Evolutionary conservation across 2,113 vertebrate species (phyloP), one percentile per base, ranked within the genome.

Genomic region (Petrocephalus microphthalmus): DNA sequence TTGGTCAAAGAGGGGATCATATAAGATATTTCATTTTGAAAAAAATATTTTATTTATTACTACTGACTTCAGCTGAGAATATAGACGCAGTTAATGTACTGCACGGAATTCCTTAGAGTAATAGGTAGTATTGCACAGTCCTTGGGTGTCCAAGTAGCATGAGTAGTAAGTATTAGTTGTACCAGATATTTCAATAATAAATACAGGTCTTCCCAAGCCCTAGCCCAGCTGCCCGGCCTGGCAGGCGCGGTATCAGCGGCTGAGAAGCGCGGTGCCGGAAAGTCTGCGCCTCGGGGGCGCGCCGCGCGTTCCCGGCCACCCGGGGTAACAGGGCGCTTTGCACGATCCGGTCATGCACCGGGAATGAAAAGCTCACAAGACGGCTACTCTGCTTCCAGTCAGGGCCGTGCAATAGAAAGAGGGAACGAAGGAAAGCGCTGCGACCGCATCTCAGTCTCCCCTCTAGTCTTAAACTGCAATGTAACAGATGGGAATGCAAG

Each of bases 211-310:
- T 85, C 60, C 85, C 84, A 92, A 91, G 88, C 56, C 42, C 87
- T 89, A 71, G 87, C 53, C 89, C 88, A 90, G 89, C 90, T 90
- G 92, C 92, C 91, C 89, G 91, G 71, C 88, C 92, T 92, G 90
- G 89, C 89, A 86, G 90, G 89, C 52, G 84, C 91, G 89, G 64
- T 91, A 93, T 95, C 92, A 91, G 92, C 91, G 91, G 92, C 93
- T 93, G 93, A 92, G 89, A 93, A 92, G 92, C 90, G 84, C 89
- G 93, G 93, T 94, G 94, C 91, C 95, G 89, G 5, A 71, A 88
- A 91, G 95, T 94, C 95, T 95, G 89, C 89, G 56, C 92, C 45
- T 45, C 45, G 20, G 15, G 45, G 20, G 37, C 37, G 81, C 37
- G 11, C 74, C 33, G 51, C 51, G 56, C 49, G 84, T 81, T 49